Evolutionary conservation across 1,140 invertebrate species (phyloP), one percentile per base, ranked within the genome.

Genomic region (Papilio aristodemus): DNA sequence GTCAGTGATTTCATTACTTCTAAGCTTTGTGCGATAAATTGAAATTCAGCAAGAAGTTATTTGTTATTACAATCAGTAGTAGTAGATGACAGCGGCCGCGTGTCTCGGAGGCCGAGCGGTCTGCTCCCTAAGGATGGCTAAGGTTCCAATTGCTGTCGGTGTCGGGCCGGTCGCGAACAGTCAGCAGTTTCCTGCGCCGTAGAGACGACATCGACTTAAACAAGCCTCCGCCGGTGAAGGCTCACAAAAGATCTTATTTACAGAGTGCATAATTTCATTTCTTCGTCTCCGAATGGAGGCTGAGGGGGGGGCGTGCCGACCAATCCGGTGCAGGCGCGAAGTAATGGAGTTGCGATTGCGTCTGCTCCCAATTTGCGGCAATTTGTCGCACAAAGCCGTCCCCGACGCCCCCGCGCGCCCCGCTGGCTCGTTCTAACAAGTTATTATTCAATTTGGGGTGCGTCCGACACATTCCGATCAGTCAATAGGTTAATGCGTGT

Each of bases 371-470:
- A 88, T 87, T 88, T 90, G 80, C 80, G 80, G 80, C 87, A 90
- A 90, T 90, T 89, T 90, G 79, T 75, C 76, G 77, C 72, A 90
- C 87, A 90, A 90, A 86, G 83, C 73, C 73, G 73, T 75, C 76
- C 58, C n/a, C 62, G 70, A 62, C 70, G 71, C 64, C 73, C 73
- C 70, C 67, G 69, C 68, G 64, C 70, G 70, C 71, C 74, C 71
- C 74, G 78, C 74, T 74, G 77, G 62, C 72, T 80, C 78, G 79
- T 74, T 80, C 85, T 86, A 87, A 87, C 87, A 87, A 79, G 83
- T 87, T 84, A 85, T 88, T 90, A 88, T 86, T 86, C 83, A 85
- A 86, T 86, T 84, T 81, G 76, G 79, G 84, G 85, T 87, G 86
- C 81, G 79, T 84, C 79, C 70, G 86, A 90, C 84, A 87, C 83